Evolutionary conservation across 1,140 invertebrate genomes (phyloP).

Genomic region (Bombus consobrinus): DNA sequence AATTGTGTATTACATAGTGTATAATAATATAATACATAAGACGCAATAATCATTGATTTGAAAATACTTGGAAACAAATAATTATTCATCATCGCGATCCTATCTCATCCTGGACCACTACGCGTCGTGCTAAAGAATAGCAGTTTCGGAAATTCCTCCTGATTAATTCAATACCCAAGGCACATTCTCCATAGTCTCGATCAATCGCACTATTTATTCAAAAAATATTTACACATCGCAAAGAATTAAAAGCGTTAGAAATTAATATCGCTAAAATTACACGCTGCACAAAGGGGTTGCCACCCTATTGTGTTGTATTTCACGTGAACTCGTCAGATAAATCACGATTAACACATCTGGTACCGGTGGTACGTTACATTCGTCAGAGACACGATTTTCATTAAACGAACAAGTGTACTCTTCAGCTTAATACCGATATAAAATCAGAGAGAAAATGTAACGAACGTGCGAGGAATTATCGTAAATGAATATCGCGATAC

Average conservation of each 20-base stretch:
- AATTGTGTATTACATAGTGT: too few relatives aligned
- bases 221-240: too few relatives aligned
- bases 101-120: too few relatives aligned
- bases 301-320: neutral
- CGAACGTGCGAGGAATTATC: neutral
- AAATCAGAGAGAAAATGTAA: neutral
- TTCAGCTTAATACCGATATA: neutral
- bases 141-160: neutral
- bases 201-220: neutral
- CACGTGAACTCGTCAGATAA: slow-evolving; percentile 3
- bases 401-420: slow-evolving; percentile 3
- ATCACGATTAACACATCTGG: slow-evolving; percentile 16
- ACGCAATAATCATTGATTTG: too few relatives aligned
- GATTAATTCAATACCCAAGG: neutral
- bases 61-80: too few relatives aligned
- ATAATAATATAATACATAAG: too few relatives aligned
- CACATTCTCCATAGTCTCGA: neutral
- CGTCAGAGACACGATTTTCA: slow-evolving; percentile 2
- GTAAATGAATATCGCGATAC: neutral
- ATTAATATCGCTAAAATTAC: slow-evolving; percentile 7
- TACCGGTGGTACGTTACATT: neutral
- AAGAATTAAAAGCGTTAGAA: neutral
- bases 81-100: too few relatives aligned
- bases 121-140: too few relatives aligned
- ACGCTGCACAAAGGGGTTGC: neutral